A percentile compares a stretch with the other conserved stretches of the same genome.
Conservation (phyloP, 2,888 invertebrate genomes). For the Pterostichus madidus region DNA sequence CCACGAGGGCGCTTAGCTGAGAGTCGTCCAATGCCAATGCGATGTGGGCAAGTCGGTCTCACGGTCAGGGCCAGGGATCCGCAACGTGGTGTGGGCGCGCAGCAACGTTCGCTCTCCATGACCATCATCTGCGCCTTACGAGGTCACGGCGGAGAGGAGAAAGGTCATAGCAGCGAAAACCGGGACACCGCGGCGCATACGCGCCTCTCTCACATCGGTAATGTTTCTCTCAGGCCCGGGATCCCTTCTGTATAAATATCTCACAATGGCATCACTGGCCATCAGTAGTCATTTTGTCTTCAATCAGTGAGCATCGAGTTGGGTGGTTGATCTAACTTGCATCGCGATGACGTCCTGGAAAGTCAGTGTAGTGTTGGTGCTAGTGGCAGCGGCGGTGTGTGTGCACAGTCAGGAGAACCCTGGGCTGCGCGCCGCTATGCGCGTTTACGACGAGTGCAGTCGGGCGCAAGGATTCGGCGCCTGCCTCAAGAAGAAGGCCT, state of each 20-base stretch:
- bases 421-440: conserved; percentile 83
- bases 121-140: conserved; percentile 69
- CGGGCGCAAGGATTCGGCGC: conserved; percentile 84
- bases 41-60: conserved; percentile 66
- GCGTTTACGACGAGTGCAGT: conserved; percentile 89
- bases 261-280: conserved; percentile 72
- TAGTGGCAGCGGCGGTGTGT: conserved; percentile 73
- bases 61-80: conserved; percentile 66
- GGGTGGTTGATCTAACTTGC: not conserved
- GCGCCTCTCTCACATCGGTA: conserved; percentile 57
- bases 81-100: conserved; percentile 70
- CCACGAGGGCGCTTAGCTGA: not conserved
- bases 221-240: conserved; percentile 42
- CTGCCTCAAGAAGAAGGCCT: conserved; percentile 90
- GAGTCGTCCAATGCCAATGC: conserved; percentile 12
- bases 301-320: conserved; percentile 70
- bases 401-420: conserved; percentile 76
- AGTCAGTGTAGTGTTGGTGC: conserved; percentile 72
- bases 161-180: conserved; percentile 73
- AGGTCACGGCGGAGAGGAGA: conserved; percentile 75
- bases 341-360: conserved; percentile 28
- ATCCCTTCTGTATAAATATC: conserved; percentile 75
- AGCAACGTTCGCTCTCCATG: conserved; percentile 70
- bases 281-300: conserved; percentile 74
- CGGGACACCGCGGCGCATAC: conserved; percentile 63